A percentile compares a stretch with the other conserved stretches of the same genome.
Conservation (phyloP, 1,140 invertebrate genomes). For the Aphaenogaster floridana region DNA sequence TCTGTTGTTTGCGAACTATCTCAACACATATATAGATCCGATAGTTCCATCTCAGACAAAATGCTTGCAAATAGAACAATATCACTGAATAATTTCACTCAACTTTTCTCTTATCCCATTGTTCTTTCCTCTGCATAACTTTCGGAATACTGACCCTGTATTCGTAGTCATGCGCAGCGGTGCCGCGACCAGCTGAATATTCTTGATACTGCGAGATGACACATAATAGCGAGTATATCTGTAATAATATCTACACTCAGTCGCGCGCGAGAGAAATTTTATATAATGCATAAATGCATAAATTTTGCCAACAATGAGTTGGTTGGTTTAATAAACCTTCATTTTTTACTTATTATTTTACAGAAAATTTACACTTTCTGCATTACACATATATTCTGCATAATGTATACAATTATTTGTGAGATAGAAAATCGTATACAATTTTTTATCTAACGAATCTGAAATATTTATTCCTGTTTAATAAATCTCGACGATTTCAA, state of each 20-base stretch:
- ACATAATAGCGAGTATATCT: conserved; percentile 93
- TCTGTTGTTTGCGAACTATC: neutral
- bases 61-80: conserved; percentile 5
- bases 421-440: neutral
- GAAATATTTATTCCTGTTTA: neutral
- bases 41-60: neutral
- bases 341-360: neutral
- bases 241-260: conserved; percentile 79
- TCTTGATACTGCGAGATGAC: conserved; percentile 94
- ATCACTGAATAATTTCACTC: conserved; percentile 63
- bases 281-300: neutral
- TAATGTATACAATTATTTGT: neutral
- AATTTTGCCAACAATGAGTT: neutral
- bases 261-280: neutral
- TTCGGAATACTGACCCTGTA: conserved; percentile 82
- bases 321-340: neutral
- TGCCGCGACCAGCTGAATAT: conserved; percentile 91
- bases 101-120: conserved; percentile 68
- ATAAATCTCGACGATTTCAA: neutral
- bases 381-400: too few species aligned
- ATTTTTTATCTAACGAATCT: neutral
- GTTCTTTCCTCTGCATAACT: conserved; percentile 57
- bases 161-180: conserved; percentile 88
- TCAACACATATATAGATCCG: too few species aligned
- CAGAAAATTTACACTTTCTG: neutral